These are phyloP conservation scores for Apis laboriosa DNA, from an alignment of 1,140 invertebrate genomes.

Conservation along the genomic window DNA sequence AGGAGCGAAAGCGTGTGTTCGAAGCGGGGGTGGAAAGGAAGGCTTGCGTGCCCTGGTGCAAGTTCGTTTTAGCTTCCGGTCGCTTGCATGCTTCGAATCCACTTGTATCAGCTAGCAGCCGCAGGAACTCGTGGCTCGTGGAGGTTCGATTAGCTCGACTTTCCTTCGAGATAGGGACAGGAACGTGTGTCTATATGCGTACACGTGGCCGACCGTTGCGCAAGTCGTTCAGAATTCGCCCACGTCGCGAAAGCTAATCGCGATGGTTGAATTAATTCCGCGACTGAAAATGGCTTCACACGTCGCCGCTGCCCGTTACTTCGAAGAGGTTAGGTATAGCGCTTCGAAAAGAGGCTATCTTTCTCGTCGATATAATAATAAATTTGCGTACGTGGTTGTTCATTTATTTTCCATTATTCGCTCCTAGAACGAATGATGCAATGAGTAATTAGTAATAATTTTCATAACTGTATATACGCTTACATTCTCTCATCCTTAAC, in stretches of 20 bases:
- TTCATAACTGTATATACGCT: neutral
- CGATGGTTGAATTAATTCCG: constrained; percentile 74
- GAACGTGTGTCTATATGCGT: constrained; percentile 5
- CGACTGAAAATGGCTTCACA: constrained; percentile 70
- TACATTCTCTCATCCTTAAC: neutral
- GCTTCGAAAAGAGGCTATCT: neutral
- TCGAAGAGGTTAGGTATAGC: constrained; percentile 40
- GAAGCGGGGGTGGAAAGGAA: constrained; percentile 43
- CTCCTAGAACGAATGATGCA: neutral
- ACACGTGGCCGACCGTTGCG: constrained; percentile 35
- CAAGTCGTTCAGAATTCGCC: constrained; percentile 47
- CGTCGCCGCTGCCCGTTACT: constrained; percentile 27
- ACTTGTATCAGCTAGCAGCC: constrained; percentile 65
- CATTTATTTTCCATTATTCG: constrained; percentile 12
- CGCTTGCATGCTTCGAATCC: constrained; percentile 71
- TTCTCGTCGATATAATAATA: neutral
- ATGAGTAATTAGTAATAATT: neutral
- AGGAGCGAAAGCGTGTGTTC: constrained; percentile 21
- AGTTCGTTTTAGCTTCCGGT: constrained; percentile 72
- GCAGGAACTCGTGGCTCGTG: constrained; percentile 34
- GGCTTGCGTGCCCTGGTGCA: constrained; percentile 66
- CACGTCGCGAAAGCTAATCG: constrained; percentile 68
- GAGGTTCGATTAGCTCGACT: constrained; percentile 16
- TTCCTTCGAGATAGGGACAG: constrained; percentile 9
- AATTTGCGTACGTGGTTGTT: neutral